Base-by-base conservation (phyloP, 2,113 vertebrate species). In the Hyaena hyaena region DNA sequence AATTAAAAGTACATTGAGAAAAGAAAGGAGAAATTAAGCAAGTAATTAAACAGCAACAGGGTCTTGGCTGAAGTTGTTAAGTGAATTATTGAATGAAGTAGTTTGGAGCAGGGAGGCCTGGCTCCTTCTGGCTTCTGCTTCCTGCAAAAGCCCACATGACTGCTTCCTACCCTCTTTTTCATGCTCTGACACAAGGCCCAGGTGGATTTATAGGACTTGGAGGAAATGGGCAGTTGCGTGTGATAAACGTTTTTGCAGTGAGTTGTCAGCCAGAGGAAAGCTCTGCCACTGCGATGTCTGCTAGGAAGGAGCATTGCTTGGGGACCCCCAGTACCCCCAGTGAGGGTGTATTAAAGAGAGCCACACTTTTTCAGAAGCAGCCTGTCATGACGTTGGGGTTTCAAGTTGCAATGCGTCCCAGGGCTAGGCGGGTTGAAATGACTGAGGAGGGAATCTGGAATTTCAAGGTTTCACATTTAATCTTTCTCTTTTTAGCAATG, bases 1-100 rank as follows among this genome's bases (percentile, higher is more conserved):
- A 96, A 97, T 97, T 96, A 95, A 96, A 97, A 97, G 83, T 65
- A 97, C 95, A 87, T 83, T 96, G 66, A 97, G 96, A 96, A 96
- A 94, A 95, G 35, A 92, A 74, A 93, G 83, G 97, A 98, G 95
- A 95, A 97, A 97, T 80, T 43, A 94, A 80, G 69, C 85, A 92
- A 94, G 55, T 94, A 86, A 96, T 97, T 96, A 98, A 97, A 77
- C 65, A 97, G 90, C 88, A 91, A 79, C 82, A 90, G 93, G 88
- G 81, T 79, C 96, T 94, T 94, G 95, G 90, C 94, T 91, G 90
- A 93, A 97, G 39, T 39, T 39, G 71, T 90, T 82, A 85, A 96
- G 96, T 95, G 94, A 95, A 96, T 98, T 97, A 95, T 97, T 97
- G 96, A 97, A 91, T 58, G 77, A 90, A 86, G 35, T 55, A 45